These are phyloP conservation scores for Drosophila percnosoma DNA, from an alignment of 2,888 invertebrate genomes.

Conservation along the genomic window DNA sequence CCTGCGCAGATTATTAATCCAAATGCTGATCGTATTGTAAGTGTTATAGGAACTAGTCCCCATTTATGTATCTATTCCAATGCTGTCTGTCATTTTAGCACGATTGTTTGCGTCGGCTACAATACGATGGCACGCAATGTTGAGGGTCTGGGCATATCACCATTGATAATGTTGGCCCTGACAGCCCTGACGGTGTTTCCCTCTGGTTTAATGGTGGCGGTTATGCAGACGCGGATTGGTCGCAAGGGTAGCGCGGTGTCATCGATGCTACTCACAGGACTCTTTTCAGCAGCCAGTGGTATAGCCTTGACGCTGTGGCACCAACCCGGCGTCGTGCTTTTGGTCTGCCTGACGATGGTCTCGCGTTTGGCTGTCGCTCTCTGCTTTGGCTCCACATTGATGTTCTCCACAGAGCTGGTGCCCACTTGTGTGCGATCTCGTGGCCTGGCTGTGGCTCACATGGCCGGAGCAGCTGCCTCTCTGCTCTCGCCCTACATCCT, in stretches of 20 bases:
- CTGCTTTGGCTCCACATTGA: slow-evolving; percentile 87
- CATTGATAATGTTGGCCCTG: slow-evolving; percentile 86
- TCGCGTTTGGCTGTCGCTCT: slow-evolving; percentile 86
- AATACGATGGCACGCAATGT: slow-evolving; percentile 87
- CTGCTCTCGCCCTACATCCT: slow-evolving; percentile 86
- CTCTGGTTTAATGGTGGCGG: slow-evolving; percentile 81
- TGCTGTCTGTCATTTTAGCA: slow-evolving; percentile 78
- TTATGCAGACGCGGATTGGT: slow-evolving; percentile 76
- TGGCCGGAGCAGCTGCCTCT: slow-evolving; percentile 87
- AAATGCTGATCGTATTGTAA: slow-evolving; percentile 87
- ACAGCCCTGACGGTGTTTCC: slow-evolving; percentile 86
- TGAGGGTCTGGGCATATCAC: slow-evolving; percentile 86
- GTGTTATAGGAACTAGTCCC: slow-evolving; percentile 49
- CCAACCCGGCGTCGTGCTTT: slow-evolving; percentile 74
- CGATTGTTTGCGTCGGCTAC: slow-evolving; percentile 86
- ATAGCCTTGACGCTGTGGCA: slow-evolving; percentile 81
- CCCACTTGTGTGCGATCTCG: slow-evolving; percentile 87
- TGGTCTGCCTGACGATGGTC: slow-evolving; percentile 85
- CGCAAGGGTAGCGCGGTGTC: slow-evolving; percentile 86
- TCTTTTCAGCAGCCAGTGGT: slow-evolving; percentile 85
- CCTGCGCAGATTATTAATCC: slow-evolving; percentile 85
- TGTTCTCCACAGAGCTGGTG: slow-evolving; percentile 87
- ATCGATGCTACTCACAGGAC: slow-evolving; percentile 85
- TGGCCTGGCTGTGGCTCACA: slow-evolving; percentile 87
- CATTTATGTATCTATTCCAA: not conserved